phyloP scores from a whole-genome alignment of 2,113 vertebrate species.

The Prunella fulvescens region DNA sequence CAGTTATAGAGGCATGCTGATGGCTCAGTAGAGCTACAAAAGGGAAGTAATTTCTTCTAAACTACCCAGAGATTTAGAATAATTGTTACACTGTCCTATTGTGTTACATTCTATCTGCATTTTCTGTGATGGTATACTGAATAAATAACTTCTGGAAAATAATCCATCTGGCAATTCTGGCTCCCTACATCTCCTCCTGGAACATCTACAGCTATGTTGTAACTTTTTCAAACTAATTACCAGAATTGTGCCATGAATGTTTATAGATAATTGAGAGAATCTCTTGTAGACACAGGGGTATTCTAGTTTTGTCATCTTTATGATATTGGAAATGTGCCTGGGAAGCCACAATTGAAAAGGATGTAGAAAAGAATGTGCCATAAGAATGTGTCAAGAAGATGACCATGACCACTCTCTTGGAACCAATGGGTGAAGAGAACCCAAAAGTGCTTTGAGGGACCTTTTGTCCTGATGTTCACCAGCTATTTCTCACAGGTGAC shows the following conservation, averaged over 20 bases:
- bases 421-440: background rate
- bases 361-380: background rate
- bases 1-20: background rate
- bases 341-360: background rate
- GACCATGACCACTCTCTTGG: fast-evolving
- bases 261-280: background rate
- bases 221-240: background rate
- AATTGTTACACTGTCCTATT: background rate
- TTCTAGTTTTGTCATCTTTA: background rate
- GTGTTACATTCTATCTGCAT: background rate
- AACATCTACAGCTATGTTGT: background rate
- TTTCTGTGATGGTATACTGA: background rate
- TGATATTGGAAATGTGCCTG: background rate
- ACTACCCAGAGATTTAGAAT: background rate
- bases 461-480: background rate
- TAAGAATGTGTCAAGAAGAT: background rate
- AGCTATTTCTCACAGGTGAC: background rate
- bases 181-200: background rate
- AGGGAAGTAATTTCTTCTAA: background rate
- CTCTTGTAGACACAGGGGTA: background rate
- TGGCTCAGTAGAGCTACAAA: background rate
- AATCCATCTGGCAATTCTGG: slow-evolving; percentile 28
- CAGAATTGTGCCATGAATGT: background rate
- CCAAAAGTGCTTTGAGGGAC: background rate
- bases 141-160: slow-evolving; percentile 17